phyloP scores from a whole-genome alignment of 2,113 vertebrate species.

The Numenius arquata region DNA sequence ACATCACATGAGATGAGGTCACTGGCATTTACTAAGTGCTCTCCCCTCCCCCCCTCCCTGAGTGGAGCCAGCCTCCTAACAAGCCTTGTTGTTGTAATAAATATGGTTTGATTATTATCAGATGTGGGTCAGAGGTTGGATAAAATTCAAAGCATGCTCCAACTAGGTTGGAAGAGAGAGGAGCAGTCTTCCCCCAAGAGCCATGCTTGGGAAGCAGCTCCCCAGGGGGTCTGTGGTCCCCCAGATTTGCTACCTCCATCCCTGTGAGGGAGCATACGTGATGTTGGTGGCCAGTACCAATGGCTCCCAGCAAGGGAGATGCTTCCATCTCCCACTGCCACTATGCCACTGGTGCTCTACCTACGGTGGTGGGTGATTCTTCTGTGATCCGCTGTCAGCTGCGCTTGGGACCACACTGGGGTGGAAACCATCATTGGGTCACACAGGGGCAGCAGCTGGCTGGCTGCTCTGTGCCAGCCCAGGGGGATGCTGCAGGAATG shows the following conservation, averaged over 20 bases:
- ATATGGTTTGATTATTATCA: conserved; percentile 71
- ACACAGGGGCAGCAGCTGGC: background rate
- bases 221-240: background rate
- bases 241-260: background rate
- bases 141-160: conserved; percentile 44
- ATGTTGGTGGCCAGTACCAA: background rate
- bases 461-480: background rate
- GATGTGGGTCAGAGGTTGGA: conserved; percentile 66
- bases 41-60: conserved; percentile 25
- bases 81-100: conserved; percentile 68
- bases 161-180: background rate
- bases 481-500: background rate
- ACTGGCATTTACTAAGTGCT: conserved; percentile 58
- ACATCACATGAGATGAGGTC: conserved; percentile 73
- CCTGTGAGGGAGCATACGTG: rapidly evolving
- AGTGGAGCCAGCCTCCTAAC: conserved; percentile 65
- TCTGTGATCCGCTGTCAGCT: rapidly evolving
- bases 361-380: rapidly evolving
- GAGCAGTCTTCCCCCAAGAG: background rate
- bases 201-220: background rate
- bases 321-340: background rate
- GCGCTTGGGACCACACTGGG: background rate
- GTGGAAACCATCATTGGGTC: background rate
- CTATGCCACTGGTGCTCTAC: background rate
- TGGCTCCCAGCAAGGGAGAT: background rate